Evolutionary conservation across 2,888 invertebrate genomes (phyloP), one percentile per base, ranked within the genome.

Genomic region (Eurois occulta): DNA sequence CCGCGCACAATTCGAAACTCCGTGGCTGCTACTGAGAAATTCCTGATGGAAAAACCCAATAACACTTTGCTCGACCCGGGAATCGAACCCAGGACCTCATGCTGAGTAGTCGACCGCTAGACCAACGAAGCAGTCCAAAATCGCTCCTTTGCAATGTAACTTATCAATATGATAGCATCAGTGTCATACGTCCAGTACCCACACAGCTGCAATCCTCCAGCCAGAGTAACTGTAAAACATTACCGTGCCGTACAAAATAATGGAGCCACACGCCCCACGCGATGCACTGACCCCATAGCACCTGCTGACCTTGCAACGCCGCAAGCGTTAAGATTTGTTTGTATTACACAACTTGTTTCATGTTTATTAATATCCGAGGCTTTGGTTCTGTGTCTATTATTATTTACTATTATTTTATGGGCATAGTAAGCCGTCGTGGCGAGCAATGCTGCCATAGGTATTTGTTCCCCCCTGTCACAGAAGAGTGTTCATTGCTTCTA

Each of bases 251-350:
- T 77, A 16, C 24, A 2, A 10, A 55, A 78, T 87, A 92, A 80
- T 92, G 96, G 90, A 89, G 35, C 83, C 86, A 74, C 65, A 79
- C 87, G 74, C 65, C 76, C 77, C 80, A 91, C 94, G 94, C 94
- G 94, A 93, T 94, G 95, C 94, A 94, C 94, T 92, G 94, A 91
- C 93, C 91, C 91, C 76, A 90, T 68, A 86, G 87, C 95, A 96
- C 96, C 95, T 95, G 95, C 91, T 93, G 94, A 94, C 95, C 95
- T 96, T 95, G 95, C 93, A 91, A 90, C 89, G 90, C 90, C 89
- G 91, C 90, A 80, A 86, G 87, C 86, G 80, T 76, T 80, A 81
- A 83, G 80, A 84, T 84, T 83, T 77, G 76, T 68, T 72, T 72
- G 71, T 70, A 58, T 82, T 82, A 86, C 85, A 86, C 78, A 83